Conservation (phyloP, 2,113 vertebrate species). For the Gopherus evgoodei region DNA sequence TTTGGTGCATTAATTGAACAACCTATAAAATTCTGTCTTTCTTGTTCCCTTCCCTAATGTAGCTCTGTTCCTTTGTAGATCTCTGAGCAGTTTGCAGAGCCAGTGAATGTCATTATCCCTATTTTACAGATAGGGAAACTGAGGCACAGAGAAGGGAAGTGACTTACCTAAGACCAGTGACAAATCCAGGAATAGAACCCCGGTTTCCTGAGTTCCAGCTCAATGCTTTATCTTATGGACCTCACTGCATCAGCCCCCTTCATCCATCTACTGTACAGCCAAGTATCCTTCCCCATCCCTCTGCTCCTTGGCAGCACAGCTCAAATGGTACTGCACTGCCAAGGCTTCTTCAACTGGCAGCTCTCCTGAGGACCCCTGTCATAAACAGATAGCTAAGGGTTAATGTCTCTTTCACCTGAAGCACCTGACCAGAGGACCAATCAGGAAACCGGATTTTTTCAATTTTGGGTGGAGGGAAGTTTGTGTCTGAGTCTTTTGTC, state of each 20-base stretch:
- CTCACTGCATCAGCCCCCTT: no score
- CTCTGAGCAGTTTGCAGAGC: rapidly evolving
- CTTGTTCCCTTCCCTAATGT: not conserved
- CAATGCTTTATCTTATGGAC: not conserved
- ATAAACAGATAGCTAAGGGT: no score
- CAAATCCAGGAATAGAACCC: not conserved
- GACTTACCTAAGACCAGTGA: not conserved
- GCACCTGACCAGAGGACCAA: no score
- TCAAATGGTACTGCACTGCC: not conserved
- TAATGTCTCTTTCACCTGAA: no score
- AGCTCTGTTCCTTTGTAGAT: not conserved
- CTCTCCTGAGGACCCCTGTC: not conserved
- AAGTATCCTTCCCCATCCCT: not conserved
- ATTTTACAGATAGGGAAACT: not conserved
- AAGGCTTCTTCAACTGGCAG: not conserved
- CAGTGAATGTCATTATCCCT: not conserved
- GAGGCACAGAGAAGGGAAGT: rapidly evolving
- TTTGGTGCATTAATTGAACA: no score
- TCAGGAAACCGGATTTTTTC: no score
- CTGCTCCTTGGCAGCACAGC: not conserved
- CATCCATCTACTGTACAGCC: no score
- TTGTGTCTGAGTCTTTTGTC: no score
- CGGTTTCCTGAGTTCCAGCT: not conserved
- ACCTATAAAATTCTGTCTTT: not conserved
- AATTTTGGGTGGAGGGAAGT: no score